Evolutionary conservation across 2,888 invertebrate genomes (phyloP).

Genomic region (Drosophila monieri): DNA sequence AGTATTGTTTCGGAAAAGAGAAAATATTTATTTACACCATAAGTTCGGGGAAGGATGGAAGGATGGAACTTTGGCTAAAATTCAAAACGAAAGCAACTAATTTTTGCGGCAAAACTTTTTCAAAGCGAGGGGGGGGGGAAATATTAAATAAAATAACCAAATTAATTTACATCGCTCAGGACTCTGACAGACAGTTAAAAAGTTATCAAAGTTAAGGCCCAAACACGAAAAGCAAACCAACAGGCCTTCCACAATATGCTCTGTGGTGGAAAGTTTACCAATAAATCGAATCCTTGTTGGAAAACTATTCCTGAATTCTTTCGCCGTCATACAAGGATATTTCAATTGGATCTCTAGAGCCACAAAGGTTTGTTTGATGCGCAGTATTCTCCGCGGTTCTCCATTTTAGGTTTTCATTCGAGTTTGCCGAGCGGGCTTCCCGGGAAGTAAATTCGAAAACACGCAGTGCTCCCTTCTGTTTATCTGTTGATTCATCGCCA

Average conservation of each 20-base stretch:
- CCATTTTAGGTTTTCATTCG: background rate
- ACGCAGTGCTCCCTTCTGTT: constrained; percentile 24
- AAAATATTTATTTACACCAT: constrained; percentile 24
- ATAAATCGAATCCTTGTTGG: constrained; percentile 32
- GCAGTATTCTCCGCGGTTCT: constrained; percentile 25
- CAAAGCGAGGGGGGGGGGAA: background rate
- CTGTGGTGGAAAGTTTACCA: constrained; percentile 28
- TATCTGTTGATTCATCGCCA: constrained; percentile 31
- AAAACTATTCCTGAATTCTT: constrained; percentile 26
- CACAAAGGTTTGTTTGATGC: constrained; percentile 33
- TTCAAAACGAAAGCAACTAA: constrained; percentile 25
- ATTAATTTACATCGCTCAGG: constrained; percentile 31
- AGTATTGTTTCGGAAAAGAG: constrained; percentile 1
- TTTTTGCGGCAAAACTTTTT: constrained; percentile 22
- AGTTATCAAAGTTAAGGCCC: constrained; percentile 22
- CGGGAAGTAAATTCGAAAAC: constrained; percentile 23
- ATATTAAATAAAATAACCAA: constrained; percentile 45
- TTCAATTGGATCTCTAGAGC: constrained; percentile 30
- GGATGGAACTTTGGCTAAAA: constrained; percentile 29
- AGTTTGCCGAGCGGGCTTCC: constrained; percentile 21
- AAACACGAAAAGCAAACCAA: constrained; percentile 8
- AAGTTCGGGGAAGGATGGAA: constrained; percentile 4
- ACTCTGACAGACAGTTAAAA: constrained; percentile 36
- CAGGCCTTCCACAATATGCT: background rate
- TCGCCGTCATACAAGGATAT: constrained; percentile 1